Conservation (phyloP, 2,888 invertebrate genomes). For the Rhamphomyia laevipes region DNA sequence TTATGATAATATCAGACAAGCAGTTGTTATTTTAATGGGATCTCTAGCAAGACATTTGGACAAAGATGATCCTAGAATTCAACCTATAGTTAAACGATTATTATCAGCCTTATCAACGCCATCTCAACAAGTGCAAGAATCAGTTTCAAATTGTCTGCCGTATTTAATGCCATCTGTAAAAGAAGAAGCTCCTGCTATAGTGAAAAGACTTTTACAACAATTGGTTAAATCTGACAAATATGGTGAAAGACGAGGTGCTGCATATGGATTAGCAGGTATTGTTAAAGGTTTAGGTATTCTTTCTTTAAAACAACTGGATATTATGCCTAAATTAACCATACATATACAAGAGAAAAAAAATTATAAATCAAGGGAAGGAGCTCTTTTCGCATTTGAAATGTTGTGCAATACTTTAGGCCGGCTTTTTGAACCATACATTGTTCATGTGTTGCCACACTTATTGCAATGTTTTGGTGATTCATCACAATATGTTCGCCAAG, state of each 20-base stretch:
- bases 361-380: slow-evolving; percentile 87
- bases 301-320: slow-evolving; percentile 87
- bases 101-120: slow-evolving; percentile 90
- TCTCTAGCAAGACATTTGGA: slow-evolving; percentile 92
- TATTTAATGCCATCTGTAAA: slow-evolving; percentile 86
- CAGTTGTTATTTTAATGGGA: slow-evolving; percentile 95
- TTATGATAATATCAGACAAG: slow-evolving; percentile 87
- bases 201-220: slow-evolving; percentile 75
- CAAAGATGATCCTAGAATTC: slow-evolving; percentile 76
- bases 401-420: slow-evolving; percentile 80
- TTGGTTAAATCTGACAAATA: slow-evolving; percentile 85
- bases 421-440: slow-evolving; percentile 96
- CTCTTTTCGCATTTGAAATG: slow-evolving; percentile 95
- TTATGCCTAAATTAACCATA: slow-evolving; percentile 85
- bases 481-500: slow-evolving; percentile 89
- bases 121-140: slow-evolving; percentile 95
- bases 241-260: slow-evolving; percentile 77
- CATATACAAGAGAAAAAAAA: slow-evolving; percentile 97
- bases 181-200: slow-evolving; percentile 77
- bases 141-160: slow-evolving; percentile 92
- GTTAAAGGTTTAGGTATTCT: slow-evolving; percentile 96
- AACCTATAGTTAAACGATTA: slow-evolving; percentile 86
- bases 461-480: slow-evolving; percentile 92
- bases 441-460: slow-evolving; percentile 90
- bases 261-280: slow-evolving; percentile 91